Base-by-base conservation (phyloP, 2,113 vertebrate species). In the Syrmaticus mikado region DNA sequence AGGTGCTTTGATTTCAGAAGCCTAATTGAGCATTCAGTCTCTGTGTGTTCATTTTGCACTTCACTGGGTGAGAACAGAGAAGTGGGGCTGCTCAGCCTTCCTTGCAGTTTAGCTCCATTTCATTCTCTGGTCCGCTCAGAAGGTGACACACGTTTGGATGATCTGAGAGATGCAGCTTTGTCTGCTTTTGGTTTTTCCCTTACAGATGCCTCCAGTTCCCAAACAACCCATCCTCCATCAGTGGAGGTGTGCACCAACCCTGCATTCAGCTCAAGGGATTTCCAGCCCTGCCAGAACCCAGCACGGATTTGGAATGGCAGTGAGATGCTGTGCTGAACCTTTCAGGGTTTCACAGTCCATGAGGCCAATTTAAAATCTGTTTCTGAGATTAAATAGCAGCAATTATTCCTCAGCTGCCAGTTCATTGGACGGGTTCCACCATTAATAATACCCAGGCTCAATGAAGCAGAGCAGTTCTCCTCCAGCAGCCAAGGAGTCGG, bases 21-120 rank as follows among this genome's bases (percentile, higher is more conserved):
- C 91, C 91, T 94, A 92, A 94, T 87, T 94, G 95, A 89, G 95
- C 90, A 60, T 95, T 91, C 76, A 74, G 46, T 46, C 64, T 24
- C 95, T 91, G 89, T 16, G 89, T 94, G 95, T 92, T 22, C 93
- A 87, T 96, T 95, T 96, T 34, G 89, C 93, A 85, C 91, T 94
- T 50, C 20, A 13, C 80, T 97, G 55, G 93, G 73, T 91, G 94
- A 81, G 96, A 75, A 93, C 89, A 95, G 82, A 91, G 95, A 22
- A 30, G 25, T 1, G 84, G 38, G 94, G 43, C 93, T 90, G 85
- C 95, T 73, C 57, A 4, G 72, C 38, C 91, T 89, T 67, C 80
- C 93, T 78, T 86, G 3, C 92, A 80, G 85, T 61, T 97, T 90
- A 97, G 93, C 93, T 96, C 94, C 6, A 10, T 95, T 81, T 92